Conservation (phyloP, 1,140 invertebrate genomes). For the Trichonephila clavipes region DNA sequence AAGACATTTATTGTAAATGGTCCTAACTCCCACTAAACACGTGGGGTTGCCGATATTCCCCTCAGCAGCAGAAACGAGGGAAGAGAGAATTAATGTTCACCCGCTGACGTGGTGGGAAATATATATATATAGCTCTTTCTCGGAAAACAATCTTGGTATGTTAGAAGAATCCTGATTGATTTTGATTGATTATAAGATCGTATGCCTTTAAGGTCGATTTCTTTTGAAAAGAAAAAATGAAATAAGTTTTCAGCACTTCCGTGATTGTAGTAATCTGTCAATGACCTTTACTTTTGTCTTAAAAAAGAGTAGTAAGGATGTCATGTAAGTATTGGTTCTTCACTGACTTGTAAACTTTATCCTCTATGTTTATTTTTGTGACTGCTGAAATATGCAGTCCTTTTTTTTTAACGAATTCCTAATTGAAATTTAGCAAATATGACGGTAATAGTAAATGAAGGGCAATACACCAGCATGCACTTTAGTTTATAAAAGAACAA, state of each 20-base stretch:
- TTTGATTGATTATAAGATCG: not conserved
- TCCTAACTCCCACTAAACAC: not conserved
- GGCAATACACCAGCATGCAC: too few relatives aligned
- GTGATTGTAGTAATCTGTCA: not conserved
- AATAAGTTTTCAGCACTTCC: not conserved
- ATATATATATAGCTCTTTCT: not conserved
- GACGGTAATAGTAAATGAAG: too few relatives aligned
- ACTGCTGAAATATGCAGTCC: too few relatives aligned
- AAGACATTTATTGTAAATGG: slow-evolving; percentile 10
- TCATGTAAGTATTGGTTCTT: too few relatives aligned
- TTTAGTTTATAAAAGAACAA: too few relatives aligned
- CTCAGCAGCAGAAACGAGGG: not conserved
- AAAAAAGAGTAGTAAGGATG: too few relatives aligned
- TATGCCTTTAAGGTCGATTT: not conserved
- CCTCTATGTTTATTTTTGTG: too few relatives aligned
- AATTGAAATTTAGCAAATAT: too few relatives aligned
- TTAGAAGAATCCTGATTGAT: not conserved
- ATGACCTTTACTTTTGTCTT: not conserved
- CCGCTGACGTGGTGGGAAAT: not conserved
- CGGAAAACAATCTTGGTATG: not conserved
- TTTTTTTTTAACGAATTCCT: too few relatives aligned
- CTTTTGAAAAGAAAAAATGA: not conserved
- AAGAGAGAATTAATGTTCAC: not conserved
- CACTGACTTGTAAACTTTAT: too few relatives aligned
- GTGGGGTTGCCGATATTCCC: not conserved